phyloP scores from a whole-genome alignment of 2,888 invertebrate genomes.

The Sesia bembeciformis region DNA sequence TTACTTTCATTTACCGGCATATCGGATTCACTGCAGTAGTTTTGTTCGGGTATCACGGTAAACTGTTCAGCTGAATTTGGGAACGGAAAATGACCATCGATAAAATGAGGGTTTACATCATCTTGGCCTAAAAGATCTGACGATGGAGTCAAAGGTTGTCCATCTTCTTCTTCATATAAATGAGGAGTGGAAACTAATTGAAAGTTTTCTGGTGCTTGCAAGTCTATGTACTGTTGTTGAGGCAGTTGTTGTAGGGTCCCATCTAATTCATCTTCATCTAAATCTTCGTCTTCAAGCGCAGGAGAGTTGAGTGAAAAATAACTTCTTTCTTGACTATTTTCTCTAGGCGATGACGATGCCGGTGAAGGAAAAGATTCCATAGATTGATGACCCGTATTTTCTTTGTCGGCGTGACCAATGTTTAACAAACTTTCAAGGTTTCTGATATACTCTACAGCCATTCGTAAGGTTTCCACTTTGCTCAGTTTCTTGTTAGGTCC shows the following conservation, averaged over 20 bases:
- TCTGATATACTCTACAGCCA: slow-evolving; percentile 93
- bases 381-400: slow-evolving; percentile 47
- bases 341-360: slow-evolving; percentile 64
- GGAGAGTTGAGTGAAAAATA: slow-evolving; percentile 61
- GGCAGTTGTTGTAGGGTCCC: slow-evolving; percentile 61
- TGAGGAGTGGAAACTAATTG: slow-evolving; percentile 75
- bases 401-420: slow-evolving; percentile 76
- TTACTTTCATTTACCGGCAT: slow-evolving; percentile 48
- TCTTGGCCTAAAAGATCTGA: slow-evolving; percentile 65
- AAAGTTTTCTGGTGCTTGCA: slow-evolving; percentile 76
- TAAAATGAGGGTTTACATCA: slow-evolving; percentile 60
- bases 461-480: slow-evolving; percentile 90
- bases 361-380: slow-evolving; percentile 69
- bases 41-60: slow-evolving; percentile 65
- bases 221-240: slow-evolving; percentile 73
- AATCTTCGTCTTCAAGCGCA: slow-evolving; percentile 57
- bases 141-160: slow-evolving; percentile 69
- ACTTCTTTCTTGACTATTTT: slow-evolving; percentile 70
- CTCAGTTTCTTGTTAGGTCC: slow-evolving; percentile 85
- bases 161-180: slow-evolving; percentile 78
- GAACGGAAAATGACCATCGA: slow-evolving; percentile 68
- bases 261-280: slow-evolving; percentile 61
- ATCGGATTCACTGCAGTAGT: slow-evolving; percentile 55
- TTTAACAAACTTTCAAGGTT: slow-evolving; percentile 85
- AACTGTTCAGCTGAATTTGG: slow-evolving; percentile 67